Evolutionary conservation across 2,797 vertebrate species (phyloP).

Genomic region (Esox masquinongy): DNA sequence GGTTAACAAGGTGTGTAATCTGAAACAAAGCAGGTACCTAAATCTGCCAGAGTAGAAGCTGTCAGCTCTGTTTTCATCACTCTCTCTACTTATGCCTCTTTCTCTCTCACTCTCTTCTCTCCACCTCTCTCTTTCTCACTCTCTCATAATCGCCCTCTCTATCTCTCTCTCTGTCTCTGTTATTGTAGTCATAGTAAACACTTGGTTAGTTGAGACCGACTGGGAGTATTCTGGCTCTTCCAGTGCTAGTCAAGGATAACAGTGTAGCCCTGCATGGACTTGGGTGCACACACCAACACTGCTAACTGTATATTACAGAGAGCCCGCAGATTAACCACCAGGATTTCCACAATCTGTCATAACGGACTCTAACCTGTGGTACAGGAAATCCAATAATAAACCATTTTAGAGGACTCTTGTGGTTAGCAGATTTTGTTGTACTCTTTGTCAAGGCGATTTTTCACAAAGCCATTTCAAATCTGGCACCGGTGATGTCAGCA

Average conservation of each 20-base stretch:
- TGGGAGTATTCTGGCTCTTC: constrained; percentile 30
- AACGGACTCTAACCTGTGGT: neutral
- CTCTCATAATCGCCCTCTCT: neutral
- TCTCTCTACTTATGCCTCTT: neutral
- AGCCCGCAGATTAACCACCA: neutral
- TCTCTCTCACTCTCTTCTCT: constrained; percentile 21
- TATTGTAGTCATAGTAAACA: constrained; percentile 56
- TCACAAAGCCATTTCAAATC: constrained; percentile 25
- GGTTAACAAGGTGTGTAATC: constrained; percentile 19
- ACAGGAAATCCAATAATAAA: neutral
- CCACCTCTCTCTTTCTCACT: constrained; percentile 1
- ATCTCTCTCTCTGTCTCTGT: constrained; percentile 16
- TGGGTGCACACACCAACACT: constrained; percentile 28
- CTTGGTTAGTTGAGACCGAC: constrained; percentile 40
- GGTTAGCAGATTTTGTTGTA: neutral
- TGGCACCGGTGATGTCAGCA: constrained; percentile 33
- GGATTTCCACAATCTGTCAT: neutral
- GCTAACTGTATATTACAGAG: neutral
- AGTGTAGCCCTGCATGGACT: constrained; percentile 31
- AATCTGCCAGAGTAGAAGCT: constrained; percentile 12
- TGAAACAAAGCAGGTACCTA: constrained; percentile 16
- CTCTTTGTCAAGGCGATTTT: constrained; percentile 17
- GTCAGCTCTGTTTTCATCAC: constrained; percentile 3
- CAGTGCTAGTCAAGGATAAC: constrained; percentile 43
- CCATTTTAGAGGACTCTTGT: no score